Base-by-base conservation (phyloP, 1,140 invertebrate genomes). In the Nasonia giraulti region DNA sequence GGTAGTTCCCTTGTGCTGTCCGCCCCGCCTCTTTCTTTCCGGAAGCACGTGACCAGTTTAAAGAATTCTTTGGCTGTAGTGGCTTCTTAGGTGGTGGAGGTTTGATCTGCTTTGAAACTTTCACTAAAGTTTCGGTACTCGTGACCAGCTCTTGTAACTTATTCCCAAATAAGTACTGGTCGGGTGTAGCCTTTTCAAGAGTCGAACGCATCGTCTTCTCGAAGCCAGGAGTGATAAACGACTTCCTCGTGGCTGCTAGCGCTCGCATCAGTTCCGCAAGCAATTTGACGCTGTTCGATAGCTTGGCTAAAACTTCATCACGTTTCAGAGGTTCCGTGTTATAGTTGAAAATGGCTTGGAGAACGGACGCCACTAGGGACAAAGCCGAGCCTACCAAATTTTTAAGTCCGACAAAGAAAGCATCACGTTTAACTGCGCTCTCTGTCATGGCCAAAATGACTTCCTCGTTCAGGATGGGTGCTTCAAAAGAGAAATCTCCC, bases 391-490 rank as follows among this genome's bases (percentile, higher is more conserved):
- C 83, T 55, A 47, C 76, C 5, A 80, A 47, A 8, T 85, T 14
- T 74, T 85, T 81, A 47, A 47, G 27, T 3, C 66, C 20, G n/a
- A 27, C 23, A 1, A 77, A 14, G 55, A 82, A 80, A 5, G 31
- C 40, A 55, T 87, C 85, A n/a, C 85, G 75, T 7, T 68, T 79
- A 8, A 55, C 8, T n/a, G 84, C 71, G 1, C 73, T 47, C 23
- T 85, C 84, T 2, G 20, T 69, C 68, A 87, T 31, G 2, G 20
- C 37, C n/a, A 37, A 5, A 11, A 23, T 44, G 0, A 86, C 55
- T 66, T 86, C 80, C n/a, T 37, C 17, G 27, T 87, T 87, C 17
- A 87, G n/a, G 47, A 76, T 78, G 20, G 82, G 79, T 8, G 86
- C 81, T 27, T 68, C 66, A 6, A 68, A 68, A 23, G 66, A 68